Base-by-base conservation (phyloP, 37 sponge, comb jelly and placozoan genomes). In the Axinella damicornis region DNA sequence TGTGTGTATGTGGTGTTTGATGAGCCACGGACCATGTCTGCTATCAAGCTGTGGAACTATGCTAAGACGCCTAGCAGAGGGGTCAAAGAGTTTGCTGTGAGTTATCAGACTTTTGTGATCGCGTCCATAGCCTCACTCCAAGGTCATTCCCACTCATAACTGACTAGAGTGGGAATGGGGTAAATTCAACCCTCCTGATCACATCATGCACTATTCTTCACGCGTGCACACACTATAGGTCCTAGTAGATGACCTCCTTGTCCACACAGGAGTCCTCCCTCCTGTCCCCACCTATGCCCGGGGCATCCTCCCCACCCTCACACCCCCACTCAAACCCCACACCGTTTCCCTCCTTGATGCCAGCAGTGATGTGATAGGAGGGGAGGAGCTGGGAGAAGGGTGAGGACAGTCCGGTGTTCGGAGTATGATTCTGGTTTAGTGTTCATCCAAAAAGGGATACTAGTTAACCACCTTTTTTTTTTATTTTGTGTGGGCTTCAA, bases 11-110 rank as follows among this genome's bases (percentile, higher is more conserved):
- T 98, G 25, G 83, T 94, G 20, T 98, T 98, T 80, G 95, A 98
- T 63, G 61, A 64, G 56, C 95, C 93, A 2, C 85, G 77, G 27
- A 86, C 85, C 1, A 69, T 98, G 25, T 86, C 95, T 22, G 71
- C 69, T 77, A 69, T 98, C 28, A 90, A 77, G 34, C 65, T 98
- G 21, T 96, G 92, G 95, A 98, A 98, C 83, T 98, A 98, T 72
- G 61, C 82, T 39, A 98, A 98, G 87, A 92, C 93, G 12, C 85
- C 90, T 0, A 76, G 66, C 41, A 84, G 99, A 66, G 99, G 99
- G 40, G 95, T 92, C 36, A 89, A 85, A 57, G 97, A 98, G 52
- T 88, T 98, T 69, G 78, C 90, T 24, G 96, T 97, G 65, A 76
- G 91, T 76, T 2, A 12, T 6, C 68, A 66, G 25, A 66, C 28